Percentiles rank a stretch among this genome's conserved stretches.
These are phyloP conservation scores for Hydroisotoma schaefferi DNA, from an alignment of 2,888 invertebrate genomes.

Conservation along the genomic window DNA sequence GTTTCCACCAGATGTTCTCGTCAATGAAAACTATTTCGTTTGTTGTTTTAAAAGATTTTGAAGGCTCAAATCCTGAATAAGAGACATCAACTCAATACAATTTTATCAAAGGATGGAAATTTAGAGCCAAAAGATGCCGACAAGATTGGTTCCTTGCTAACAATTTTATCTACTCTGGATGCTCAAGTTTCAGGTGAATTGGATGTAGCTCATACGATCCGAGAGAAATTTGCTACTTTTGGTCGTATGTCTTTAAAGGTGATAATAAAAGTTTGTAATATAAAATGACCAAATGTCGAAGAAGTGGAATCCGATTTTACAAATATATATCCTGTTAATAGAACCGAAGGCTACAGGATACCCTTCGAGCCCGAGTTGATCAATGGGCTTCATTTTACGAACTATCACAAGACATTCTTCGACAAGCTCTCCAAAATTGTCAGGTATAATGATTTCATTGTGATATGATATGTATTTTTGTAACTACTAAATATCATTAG, in stretches of 20 bases:
- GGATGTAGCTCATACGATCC: constrained; percentile 69
- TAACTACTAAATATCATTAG: background rate
- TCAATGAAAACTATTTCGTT: background rate
- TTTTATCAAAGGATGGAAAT: constrained; percentile 33
- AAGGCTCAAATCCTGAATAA: constrained; percentile 48
- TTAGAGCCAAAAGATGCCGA: constrained; percentile 65
- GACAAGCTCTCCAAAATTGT: constrained; percentile 70
- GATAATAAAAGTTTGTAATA: constrained; percentile 1
- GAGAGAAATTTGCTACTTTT: constrained; percentile 62
- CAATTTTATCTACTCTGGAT: constrained; percentile 68
- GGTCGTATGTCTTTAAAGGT: constrained; percentile 45
- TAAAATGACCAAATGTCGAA: background rate
- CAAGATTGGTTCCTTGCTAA: constrained; percentile 67
- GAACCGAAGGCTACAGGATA: constrained; percentile 45
- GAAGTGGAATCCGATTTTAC: too few species aligned
- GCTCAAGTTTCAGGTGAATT: constrained; percentile 71
- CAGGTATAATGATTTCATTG: constrained; percentile 53
- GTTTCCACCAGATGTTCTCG: background rate
- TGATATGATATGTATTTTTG: background rate
- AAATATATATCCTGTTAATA: constrained; percentile 5
- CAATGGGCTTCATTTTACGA: constrained; percentile 49
- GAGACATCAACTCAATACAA: constrained; percentile 45
- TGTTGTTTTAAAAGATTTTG: constrained; percentile 25
- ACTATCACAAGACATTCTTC: constrained; percentile 62
- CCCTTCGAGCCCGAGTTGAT: constrained; percentile 45